Evolutionary conservation across 2,888 invertebrate species (phyloP), one percentile per base, ranked within the genome.

Genomic region (Mesochorus sp.): DNA sequence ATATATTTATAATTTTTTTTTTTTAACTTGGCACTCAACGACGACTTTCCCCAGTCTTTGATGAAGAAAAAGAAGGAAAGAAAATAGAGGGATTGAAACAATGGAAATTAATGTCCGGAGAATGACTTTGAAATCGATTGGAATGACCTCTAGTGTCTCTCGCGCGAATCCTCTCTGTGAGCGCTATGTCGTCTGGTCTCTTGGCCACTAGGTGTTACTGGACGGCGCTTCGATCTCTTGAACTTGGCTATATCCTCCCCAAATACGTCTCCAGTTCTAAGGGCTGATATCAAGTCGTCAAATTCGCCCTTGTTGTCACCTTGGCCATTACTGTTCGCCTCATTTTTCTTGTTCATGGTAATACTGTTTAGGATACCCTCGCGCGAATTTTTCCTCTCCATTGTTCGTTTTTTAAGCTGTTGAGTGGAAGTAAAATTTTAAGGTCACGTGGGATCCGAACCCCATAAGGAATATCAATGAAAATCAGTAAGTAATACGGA

Each of bases 221-320:
- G 92, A 34, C 94, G 93, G 84, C 95, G 95, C 81, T 95, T 93
- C 51, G 95, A 95, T 68, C 96, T 92, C 85, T 96, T 96, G 88
- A 98, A 97, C 91, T 98, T 98, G 67, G 97, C 97, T 86, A 98
- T 97, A 89, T 98, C 98, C 88, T 98, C 98, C 0, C 98, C 97
- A 88, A 98, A 98, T 0, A 98, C 98, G 87, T 98, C 98, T 0
- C 98, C 98, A 0, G 98, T 98, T 76, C 98, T 92, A 62, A 98
- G 91, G 0, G 98, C 98, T 0, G 98, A 98, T 88, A 98, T 98
- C 84, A 98, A 93, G 91, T 98, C 98, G 88, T 98, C 98, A 91
- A 98, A 98, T 91, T 98, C 98, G 5, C 98, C 97, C 87, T 97
- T 95, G 72, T 93, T 95, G 73, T 91, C 91, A 17, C 88, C 88